A percentile compares a stretch with the other conserved stretches of the same genome.
phyloP scores from a whole-genome alignment of 2,113 vertebrate species.

The Solea solea region DNA sequence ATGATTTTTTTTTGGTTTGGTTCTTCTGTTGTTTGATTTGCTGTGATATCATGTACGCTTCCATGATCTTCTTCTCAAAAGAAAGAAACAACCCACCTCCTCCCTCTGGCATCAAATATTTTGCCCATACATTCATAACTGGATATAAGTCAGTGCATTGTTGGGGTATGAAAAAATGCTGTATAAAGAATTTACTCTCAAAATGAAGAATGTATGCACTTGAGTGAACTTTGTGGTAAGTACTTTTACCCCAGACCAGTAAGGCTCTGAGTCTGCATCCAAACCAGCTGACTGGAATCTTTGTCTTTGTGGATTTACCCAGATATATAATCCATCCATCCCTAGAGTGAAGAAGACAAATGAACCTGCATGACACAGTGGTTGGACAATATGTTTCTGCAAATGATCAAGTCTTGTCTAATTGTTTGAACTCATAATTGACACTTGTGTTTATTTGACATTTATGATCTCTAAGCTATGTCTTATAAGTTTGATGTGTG shows the following conservation, averaged over 20 bases:
- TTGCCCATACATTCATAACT: background rate
- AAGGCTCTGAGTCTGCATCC: background rate
- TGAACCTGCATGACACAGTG: background rate
- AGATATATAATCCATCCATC: background rate
- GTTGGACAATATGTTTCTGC: background rate
- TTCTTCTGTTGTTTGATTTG: constrained; percentile 34
- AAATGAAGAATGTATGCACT: background rate
- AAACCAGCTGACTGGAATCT: background rate
- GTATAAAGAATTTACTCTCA: background rate
- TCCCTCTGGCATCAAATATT: no score
- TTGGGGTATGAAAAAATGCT: background rate
- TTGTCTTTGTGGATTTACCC: background rate
- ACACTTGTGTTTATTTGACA: background rate
- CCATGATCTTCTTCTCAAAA: constrained; percentile 4
- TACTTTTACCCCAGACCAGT: background rate
- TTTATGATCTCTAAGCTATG: background rate
- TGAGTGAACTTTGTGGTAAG: constrained; percentile 1
- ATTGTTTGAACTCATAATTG: background rate
- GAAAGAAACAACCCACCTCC: no score
- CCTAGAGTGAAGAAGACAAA: background rate
- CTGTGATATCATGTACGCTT: constrained; percentile 27
- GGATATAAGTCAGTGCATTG: background rate
- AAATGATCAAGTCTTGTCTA: background rate
- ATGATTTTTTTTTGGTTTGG: constrained; percentile 17
- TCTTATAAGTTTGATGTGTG: constrained; percentile 21